Percentiles rank a stretch among this genome's conserved stretches.
phyloP scores from a whole-genome alignment of 2,113 vertebrate species.

The Collichthys lucidus region DNA sequence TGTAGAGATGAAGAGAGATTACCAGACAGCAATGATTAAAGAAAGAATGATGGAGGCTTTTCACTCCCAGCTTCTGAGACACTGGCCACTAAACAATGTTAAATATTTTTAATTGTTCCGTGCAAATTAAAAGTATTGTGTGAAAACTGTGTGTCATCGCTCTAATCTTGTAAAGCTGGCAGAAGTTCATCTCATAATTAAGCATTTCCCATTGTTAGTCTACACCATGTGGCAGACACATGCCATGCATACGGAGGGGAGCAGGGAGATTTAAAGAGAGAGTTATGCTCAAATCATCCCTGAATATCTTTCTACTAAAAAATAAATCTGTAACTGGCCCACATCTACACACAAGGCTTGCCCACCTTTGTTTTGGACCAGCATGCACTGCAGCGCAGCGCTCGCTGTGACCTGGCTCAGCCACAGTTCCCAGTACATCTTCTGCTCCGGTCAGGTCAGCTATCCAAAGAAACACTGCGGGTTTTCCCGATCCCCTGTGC shows the following conservation, averaged over 20 bases:
- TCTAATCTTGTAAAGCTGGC: slow-evolving; percentile 14
- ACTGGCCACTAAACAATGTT: not conserved
- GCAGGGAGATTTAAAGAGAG: not conserved
- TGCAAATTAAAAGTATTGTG: not conserved
- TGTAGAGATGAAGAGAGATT: no score
- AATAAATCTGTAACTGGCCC: not conserved
- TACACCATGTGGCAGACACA: slow-evolving; percentile 28
- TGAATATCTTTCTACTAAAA: not conserved
- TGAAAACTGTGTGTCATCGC: not conserved
- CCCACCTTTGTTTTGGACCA: slow-evolving; percentile 84
- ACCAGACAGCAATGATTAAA: no score
- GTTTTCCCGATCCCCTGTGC: not conserved
- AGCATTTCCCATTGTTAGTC: not conserved
- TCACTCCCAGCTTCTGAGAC: not conserved
- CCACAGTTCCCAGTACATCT: slow-evolving; percentile 87
- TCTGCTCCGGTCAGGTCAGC: slow-evolving; percentile 20
- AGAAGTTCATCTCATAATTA: slow-evolving; percentile 5
- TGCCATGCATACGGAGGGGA: not conserved
- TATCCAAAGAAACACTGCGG: slow-evolving; percentile 15
- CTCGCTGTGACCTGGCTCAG: slow-evolving; percentile 79
- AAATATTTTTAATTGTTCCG: not conserved
- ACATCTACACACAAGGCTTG: slow-evolving; percentile 18
- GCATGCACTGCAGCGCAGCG: slow-evolving; percentile 75
- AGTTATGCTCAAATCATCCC: not conserved
- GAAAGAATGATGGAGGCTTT: not conserved